Evolutionary conservation across 2,888 invertebrate genomes (phyloP), one percentile per base, ranked within the genome.

Genomic region (Frankliniella intonsa): DNA sequence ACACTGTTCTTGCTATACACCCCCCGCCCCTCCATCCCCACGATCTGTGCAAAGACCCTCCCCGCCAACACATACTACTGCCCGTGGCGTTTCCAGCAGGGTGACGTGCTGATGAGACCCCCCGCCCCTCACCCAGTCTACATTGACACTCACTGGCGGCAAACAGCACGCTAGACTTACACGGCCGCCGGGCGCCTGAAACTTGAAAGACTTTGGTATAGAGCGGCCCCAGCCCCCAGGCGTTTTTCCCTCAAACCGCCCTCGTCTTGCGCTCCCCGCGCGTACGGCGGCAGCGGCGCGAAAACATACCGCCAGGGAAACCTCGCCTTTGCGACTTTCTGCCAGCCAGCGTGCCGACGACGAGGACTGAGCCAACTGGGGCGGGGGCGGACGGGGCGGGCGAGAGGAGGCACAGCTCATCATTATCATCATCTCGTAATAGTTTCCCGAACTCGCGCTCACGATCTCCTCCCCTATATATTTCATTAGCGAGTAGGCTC

Each of bases 81-180:
- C 65, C 69, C 22, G 0, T 22, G 69, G 69, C 69, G 11, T 22
- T 19, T 7, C 22, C 9, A 22, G 22, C 22, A 22, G 69, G 69
- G 11, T 69, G 62, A 62, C 62, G 69, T 69, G 69, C 69, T 69
- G 69, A 69, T 69, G 69, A 69, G 69, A 69, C 69, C 11, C 22
- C 3, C 9, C 25, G 62, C 62, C 62, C 19, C 62, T 14, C 62
- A 14, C 55, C 55, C 55, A 17, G 17, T 38, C 38, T 38, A 38
- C 38, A 38, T 38, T 38, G 38, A 38, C 62, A 62, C 62, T 7
- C 62, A n/a, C 62, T 19, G 7, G 14, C 62, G n/a, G 62, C 19
- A 62, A 62, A 62, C 62, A 62, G 17, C 62, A 62, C 62, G 62
- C 14, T 5, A n/a, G 17, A 17, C 62, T 62, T 62, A 17, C n/a